Conservation (phyloP, 1,140 invertebrate species). For the Paralvinella palmiformis region DNA sequence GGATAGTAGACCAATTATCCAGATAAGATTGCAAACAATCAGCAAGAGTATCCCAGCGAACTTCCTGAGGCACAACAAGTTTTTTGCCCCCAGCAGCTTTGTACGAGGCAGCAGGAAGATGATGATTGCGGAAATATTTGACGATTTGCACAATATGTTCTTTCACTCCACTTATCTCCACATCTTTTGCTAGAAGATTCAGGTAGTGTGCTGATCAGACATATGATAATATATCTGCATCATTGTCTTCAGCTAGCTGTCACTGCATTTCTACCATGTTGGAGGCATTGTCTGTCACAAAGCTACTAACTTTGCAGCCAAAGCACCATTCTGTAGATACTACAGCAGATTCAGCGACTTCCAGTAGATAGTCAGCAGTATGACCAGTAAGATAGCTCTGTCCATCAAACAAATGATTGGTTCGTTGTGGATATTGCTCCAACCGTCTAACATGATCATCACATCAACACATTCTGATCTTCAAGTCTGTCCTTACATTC, state of each 20-base stretch:
- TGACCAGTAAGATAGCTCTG: background rate
- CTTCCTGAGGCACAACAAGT: background rate
- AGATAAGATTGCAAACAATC: background rate
- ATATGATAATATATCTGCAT: background rate
- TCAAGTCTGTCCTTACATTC: background rate
- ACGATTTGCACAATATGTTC: background rate
- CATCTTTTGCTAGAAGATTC: conserved; percentile 1
- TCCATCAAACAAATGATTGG: no score
- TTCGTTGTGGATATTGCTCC: conserved; percentile 2
- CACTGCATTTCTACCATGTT: background rate
- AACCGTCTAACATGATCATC: background rate
- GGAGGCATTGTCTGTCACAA: conserved; percentile 3
- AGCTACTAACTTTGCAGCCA: conserved; percentile 1
- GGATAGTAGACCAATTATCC: conserved; percentile 1
- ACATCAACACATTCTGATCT: background rate
- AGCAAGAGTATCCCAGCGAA: background rate
- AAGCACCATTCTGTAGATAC: background rate
- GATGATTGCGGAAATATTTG: background rate
- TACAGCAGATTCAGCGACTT: background rate
- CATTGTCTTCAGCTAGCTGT: background rate
- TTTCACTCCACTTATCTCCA: background rate
- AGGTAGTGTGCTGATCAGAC: background rate
- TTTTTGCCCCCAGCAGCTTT: background rate
- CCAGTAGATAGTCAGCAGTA: background rate
- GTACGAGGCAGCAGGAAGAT: background rate